Base-by-base conservation (phyloP, 2,888 invertebrate genomes). In the Creontiades dilutus region DNA sequence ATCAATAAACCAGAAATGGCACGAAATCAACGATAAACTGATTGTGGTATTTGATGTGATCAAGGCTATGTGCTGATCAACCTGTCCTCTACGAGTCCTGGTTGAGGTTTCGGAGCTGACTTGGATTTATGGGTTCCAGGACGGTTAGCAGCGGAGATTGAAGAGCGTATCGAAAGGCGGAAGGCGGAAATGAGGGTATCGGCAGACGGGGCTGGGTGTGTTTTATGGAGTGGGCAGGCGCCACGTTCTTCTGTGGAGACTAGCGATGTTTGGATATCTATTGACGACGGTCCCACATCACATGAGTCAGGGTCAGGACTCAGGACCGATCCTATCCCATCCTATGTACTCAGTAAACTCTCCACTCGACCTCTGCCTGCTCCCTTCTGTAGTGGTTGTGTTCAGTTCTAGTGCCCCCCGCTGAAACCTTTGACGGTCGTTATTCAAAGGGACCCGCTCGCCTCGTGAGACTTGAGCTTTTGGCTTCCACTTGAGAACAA, bases 181-280 rank as follows among this genome's bases (percentile, higher is more conserved):
- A 80, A 19, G 19, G 80, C 80, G 80, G 80, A 80, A 80, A 80
- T 19, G 78, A 80, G 47, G 46, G 80, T 48, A 80, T 80, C 19
- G 19, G 11, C 19, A 80, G 80, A 14, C n/a, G 80, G 16, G 80
- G 80, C 27, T 48, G 47, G 80, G 46, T 7, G 46, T 47, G 80
- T 28, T 80, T 78, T 78, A 80, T 46, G 80, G 80, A 48, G 80
- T 46, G 47, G 80, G 80, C 28, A 80, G 80, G 80, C 80, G 80
- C 80, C 46, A 48, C 68, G 68, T 23, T 5, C 68, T 68, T 23
- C 27, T 23, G n/a, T n/a, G 57, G 16, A 57, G 37, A 37, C 37
- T 37, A 37, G 57, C 57, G 57, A n/a, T 57, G 68, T 68, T 68
- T 68, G 68, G 68, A 23, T 68, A 68, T 68, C 68, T 23, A 68